A percentile compares a stretch with the other conserved stretches of the same genome.
These are phyloP conservation scores for Epinephelus lanceolatus DNA, from an alignment of 2,113 vertebrate genomes.

Conservation along the genomic window DNA sequence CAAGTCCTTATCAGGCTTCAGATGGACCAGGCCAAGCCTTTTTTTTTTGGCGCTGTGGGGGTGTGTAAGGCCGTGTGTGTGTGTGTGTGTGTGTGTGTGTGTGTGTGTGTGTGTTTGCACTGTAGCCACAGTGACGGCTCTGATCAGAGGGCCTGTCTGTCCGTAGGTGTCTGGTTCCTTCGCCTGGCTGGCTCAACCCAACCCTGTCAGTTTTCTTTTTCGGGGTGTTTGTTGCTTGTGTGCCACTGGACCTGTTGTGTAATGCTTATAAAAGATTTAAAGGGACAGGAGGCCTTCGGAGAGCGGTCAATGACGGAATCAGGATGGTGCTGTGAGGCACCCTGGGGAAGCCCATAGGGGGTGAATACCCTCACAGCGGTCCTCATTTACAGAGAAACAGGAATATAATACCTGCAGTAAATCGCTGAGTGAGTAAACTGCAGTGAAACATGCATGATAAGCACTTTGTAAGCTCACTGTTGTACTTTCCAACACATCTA, in stretches of 20 bases:
- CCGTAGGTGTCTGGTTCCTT: conserved; percentile 79
- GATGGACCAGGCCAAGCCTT: conserved; percentile 29
- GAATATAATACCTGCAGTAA: neutral
- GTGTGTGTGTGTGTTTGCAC: conserved; percentile 33
- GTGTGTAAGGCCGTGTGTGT: neutral
- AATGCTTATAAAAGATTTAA: conserved; percentile 86
- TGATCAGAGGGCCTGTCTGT: conserved; percentile 67
- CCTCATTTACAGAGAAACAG: neutral
- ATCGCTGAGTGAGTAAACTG: neutral
- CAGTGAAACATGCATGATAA: neutral
- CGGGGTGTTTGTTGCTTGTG: conserved; percentile 79
- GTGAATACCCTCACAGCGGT: neutral
- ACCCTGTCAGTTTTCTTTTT: conserved; percentile 73
- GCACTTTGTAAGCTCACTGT: neutral
- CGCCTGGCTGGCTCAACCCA: conserved; percentile 63
- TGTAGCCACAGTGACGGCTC: conserved; percentile 60
- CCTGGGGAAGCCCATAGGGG: neutral
- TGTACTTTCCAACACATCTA: neutral
- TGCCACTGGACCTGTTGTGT: conserved; percentile 82
- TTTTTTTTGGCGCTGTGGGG: neutral
- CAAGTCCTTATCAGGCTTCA: conserved; percentile 64
- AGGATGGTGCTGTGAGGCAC: conserved; percentile 13
- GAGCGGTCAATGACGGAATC: conserved; percentile 30
- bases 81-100: neutral
- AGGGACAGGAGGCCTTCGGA: conserved; percentile 76